Conservation (phyloP, 2,113 vertebrate genomes). For the Zeus faber region DNA sequence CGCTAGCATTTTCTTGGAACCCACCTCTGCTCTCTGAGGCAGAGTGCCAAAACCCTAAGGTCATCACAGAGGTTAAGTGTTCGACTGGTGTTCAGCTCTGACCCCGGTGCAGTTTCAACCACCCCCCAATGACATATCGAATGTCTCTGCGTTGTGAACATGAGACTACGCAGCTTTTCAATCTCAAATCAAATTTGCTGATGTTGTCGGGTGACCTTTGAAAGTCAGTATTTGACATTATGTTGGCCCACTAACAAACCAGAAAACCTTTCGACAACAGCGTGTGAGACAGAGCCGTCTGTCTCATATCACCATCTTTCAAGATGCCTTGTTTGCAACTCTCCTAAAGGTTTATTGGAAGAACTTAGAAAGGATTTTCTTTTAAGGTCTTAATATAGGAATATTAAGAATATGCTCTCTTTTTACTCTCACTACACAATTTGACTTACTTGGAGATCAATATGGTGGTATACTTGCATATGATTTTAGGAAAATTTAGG, state of each 20-base stretch:
- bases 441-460: too few relatives aligned
- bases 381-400: background rate
- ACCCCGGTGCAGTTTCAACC: background rate
- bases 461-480: too few relatives aligned
- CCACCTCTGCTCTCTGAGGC: background rate
- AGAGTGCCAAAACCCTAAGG: background rate
- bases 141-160: conserved; percentile 25
- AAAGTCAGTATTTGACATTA: conserved; percentile 69
- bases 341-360: background rate
- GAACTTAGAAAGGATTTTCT: background rate
- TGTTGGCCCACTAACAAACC: conserved; percentile 44
- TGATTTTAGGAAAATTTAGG: too few relatives aligned
- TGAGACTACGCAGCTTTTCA: conserved; percentile 31
- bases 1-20: too few relatives aligned
- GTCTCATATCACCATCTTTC: conserved; percentile 12
- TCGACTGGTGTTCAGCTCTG: conserved; percentile 23
- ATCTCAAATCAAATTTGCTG: conserved; percentile 47
- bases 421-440: too few relatives aligned
- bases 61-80: conserved; percentile 16
- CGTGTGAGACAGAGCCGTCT: conserved; percentile 19
- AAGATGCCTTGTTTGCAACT: background rate
- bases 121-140: conserved; percentile 32
- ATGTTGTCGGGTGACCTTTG: conserved; percentile 64
- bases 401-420: too few relatives aligned
- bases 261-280: conserved; percentile 30